Conservation (phyloP, 2,888 invertebrate genomes). For the Lysandra coridon region DNA sequence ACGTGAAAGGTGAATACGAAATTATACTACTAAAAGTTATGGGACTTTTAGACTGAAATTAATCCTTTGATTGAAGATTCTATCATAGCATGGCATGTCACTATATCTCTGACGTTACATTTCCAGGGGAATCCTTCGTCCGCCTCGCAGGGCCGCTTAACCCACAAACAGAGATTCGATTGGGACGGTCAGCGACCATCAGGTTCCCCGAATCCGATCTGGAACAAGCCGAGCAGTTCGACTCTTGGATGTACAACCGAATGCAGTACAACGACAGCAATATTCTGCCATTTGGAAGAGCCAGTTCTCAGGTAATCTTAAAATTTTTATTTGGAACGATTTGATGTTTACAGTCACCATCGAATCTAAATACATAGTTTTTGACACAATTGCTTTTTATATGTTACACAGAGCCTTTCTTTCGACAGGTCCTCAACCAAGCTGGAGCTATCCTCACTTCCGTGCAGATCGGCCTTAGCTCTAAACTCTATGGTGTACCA, state of each 20-base stretch:
- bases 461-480: constrained; percentile 68
- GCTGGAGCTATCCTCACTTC: constrained; percentile 60
- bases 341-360: neutral
- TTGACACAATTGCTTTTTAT: neutral
- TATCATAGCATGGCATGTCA: neutral
- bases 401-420: neutral
- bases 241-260: constrained; percentile 49
- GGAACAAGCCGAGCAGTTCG: constrained; percentile 54
- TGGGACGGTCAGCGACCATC: constrained; percentile 60
- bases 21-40: neutral
- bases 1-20: constrained; percentile 57
- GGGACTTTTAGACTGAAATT: neutral
- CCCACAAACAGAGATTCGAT: constrained; percentile 55
- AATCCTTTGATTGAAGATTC: neutral
- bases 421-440: constrained; percentile 61
- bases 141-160: constrained; percentile 61
- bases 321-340: neutral
- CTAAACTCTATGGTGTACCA: constrained; percentile 67
- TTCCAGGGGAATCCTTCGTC: constrained; percentile 68
- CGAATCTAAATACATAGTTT: neutral
- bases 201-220: constrained; percentile 56
- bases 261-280: constrained; percentile 55
- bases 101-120: constrained; percentile 13
- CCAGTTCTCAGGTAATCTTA: constrained; percentile 56
- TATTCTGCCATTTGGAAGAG: constrained; percentile 51